Percentiles rank a stretch among this genome's conserved stretches.
phyloP scores from a whole-genome alignment of 2,797 vertebrate genomes.

The Syngnathus rostellatus region DNA sequence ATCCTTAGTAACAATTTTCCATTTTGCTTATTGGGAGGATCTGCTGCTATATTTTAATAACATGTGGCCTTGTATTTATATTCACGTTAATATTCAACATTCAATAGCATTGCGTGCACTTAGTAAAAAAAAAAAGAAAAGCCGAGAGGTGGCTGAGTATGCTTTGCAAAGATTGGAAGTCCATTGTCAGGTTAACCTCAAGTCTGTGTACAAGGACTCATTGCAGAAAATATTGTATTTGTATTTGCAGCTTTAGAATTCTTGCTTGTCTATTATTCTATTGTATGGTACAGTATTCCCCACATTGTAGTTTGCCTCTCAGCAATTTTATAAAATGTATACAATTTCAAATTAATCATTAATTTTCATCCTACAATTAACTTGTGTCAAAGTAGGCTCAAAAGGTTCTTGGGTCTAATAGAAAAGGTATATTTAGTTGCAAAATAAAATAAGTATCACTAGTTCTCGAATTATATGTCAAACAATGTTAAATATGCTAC shows the following conservation, averaged over 20 bases:
- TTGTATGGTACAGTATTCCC: neutral
- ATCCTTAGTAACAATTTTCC: conserved; percentile 43
- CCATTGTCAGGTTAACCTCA: conserved; percentile 73
- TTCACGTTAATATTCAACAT: conserved; percentile 55
- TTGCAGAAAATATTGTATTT: conserved; percentile 65
- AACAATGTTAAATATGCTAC: too few species aligned
- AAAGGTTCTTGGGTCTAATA: neutral
- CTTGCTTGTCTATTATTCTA: neutral
- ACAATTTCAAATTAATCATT: neutral
- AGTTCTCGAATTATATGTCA: too few species aligned
- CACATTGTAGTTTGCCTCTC: neutral
- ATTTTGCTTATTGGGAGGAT: conserved; percentile 27
- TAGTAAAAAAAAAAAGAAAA: conserved; percentile 65
- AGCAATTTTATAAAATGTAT: neutral
- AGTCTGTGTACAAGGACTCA: conserved; percentile 68
- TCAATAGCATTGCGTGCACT: conserved; percentile 62
- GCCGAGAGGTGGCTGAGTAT: conserved; percentile 58
- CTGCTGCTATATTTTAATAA: conserved; percentile 49
- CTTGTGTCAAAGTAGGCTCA: neutral
- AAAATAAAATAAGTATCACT: neutral
- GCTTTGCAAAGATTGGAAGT: conserved; percentile 80
- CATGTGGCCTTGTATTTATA: conserved; percentile 52
- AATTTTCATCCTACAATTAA: neutral
- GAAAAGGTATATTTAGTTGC: neutral
- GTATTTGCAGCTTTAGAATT: conserved; percentile 44